Conservation (phyloP, 2,797 vertebrate genomes). For the Chaenodraco wilsoni region DNA sequence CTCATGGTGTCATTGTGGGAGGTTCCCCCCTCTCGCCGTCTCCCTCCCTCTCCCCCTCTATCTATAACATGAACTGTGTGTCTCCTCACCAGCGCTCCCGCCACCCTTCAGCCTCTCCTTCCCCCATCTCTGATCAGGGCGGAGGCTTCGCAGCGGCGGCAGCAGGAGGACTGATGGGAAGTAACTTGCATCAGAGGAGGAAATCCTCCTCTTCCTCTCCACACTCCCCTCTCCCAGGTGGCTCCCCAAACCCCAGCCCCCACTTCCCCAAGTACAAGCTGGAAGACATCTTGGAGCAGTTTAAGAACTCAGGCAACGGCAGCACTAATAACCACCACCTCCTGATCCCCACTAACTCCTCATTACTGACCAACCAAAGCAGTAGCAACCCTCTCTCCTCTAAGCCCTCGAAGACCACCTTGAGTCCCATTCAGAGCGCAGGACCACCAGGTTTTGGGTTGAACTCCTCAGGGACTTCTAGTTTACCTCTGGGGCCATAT, state of each 20-base stretch:
- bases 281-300: conserved; percentile 85
- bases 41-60: conserved; percentile 74
- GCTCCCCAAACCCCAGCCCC: conserved; percentile 79
- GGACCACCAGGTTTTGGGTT: conserved; percentile 64
- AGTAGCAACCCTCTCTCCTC: conserved; percentile 75
- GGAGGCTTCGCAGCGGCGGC: conserved; percentile 57
- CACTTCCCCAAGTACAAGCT: conserved; percentile 84
- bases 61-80: conserved; percentile 82
- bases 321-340: conserved; percentile 77
- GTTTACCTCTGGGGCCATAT: conserved; percentile 81
- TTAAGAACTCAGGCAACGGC: conserved; percentile 84
- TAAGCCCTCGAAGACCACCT: conserved; percentile 65
- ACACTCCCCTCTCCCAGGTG: conserved; percentile 74
- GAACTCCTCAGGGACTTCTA: conserved; percentile 72
- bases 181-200: conserved; percentile 74
- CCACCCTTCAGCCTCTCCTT: conserved; percentile 86
- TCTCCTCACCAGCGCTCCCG: conserved; percentile 85
- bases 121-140: conserved; percentile 80
- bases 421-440: conserved; percentile 50
- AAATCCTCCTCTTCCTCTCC: conserved; percentile 82
- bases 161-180: conserved; percentile 67
- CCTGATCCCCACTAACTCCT: conserved; percentile 65
- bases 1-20: conserved; percentile 63
- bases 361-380: conserved; percentile 83
- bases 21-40: conserved; percentile 69